phyloP scores from a whole-genome alignment of 2,113 vertebrate genomes.

The Lophura nycthemera region DNA sequence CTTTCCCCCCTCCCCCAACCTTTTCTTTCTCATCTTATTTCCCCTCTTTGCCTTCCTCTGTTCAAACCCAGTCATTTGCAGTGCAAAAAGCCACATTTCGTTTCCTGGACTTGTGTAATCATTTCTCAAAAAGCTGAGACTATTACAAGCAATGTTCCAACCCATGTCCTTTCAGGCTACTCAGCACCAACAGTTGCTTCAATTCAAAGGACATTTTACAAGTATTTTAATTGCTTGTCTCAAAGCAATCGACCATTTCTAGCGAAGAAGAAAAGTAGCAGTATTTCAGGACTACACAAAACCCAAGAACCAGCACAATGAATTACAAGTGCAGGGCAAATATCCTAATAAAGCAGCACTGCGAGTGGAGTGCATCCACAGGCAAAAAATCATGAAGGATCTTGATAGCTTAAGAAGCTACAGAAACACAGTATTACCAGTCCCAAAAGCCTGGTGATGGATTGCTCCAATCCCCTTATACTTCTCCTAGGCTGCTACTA shows the following conservation, averaged over 20 bases:
- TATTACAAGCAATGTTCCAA: neutral
- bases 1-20: neutral
- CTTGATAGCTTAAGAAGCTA: neutral
- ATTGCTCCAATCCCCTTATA: neutral
- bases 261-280: neutral
- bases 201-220: neutral
- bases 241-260: neutral
- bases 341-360: neutral
- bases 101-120: constrained; percentile 17
- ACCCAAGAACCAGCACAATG: neutral
- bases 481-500: neutral
- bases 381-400: neutral
- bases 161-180: neutral
- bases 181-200: neutral
- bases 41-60: neutral
- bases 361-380: neutral
- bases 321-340: neutral
- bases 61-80: neutral
- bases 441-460: neutral
- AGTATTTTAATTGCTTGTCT: neutral
- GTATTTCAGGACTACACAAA: neutral
- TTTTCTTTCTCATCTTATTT: neutral
- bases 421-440: neutral
- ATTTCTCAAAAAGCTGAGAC: neutral
- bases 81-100: neutral